Evolutionary conservation across 23 tunicate genomes (phyloP), one percentile per base, ranked within the genome.

Genomic region (Ascidia mentula): DNA sequence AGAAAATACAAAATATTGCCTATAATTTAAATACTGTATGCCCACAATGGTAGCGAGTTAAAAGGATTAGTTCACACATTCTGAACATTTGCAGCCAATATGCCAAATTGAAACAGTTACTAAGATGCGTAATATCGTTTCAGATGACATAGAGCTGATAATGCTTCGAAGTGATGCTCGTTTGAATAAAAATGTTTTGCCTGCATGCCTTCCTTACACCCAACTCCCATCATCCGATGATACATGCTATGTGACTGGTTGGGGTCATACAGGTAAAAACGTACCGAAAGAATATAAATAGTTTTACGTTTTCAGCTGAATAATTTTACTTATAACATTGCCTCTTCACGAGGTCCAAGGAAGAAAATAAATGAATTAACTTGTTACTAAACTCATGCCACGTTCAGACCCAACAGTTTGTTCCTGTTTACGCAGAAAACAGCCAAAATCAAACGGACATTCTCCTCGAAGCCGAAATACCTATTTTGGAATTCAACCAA

Each of bases 221-320:
- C 45, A 60, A 45, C 33, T 31, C 20, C 90, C 97, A 5, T 18
- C 33, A 4, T 45, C 80, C 20, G 84, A 83, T 0, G 74, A 82
- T 0, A 37, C 85, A 15, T 91, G 97, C 75, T 84, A 46, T 60
- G 77, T 91, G 2, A 86, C 91, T 32, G 97, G 97, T 32, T 91
- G 97, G 97, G 97, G 97, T 35, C 74, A 87, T 38, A 77, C 87
- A 22, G 45, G 85, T 85, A 59, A 74, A 79, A 39, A 9, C n/a
- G n/a, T n/a, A n/a, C n/a, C n/a, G n/a, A n/a, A n/a, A n/a, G n/a
- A n/a, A n/a, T n/a, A n/a, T n/a, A n/a, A n/a, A n/a, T n/a, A n/a
- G n/a, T n/a, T n/a, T n/a, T n/a, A n/a, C n/a, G n/a, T n/a, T n/a
- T n/a, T n/a, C n/a, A n/a, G n/a, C n/a, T n/a, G n/a, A n/a, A n/a